Conservation (phyloP, 2,797 vertebrate genomes). For the Hyperoplus immaculatus region DNA sequence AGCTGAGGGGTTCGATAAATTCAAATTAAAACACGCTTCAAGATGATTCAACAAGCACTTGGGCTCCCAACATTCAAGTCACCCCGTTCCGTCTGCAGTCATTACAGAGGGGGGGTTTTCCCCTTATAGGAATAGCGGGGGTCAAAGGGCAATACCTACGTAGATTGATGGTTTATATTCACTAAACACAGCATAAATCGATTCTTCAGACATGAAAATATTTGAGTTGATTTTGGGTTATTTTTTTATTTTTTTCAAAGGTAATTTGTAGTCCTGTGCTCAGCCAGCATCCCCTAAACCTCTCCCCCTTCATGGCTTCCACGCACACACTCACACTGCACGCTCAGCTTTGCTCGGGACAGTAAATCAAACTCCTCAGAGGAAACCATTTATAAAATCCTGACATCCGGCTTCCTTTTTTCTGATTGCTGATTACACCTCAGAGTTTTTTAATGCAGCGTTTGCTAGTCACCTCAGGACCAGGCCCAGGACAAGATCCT, state of each 20-base stretch:
- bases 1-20: constrained; percentile 34
- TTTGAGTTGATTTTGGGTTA: constrained; percentile 31
- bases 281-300: constrained; percentile 27
- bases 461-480: constrained; percentile 62
- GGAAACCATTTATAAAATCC: constrained; percentile 75
- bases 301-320: constrained; percentile 23
- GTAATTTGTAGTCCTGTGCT: constrained; percentile 59
- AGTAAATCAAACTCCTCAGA: constrained; percentile 77
- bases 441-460: constrained; percentile 70
- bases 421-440: constrained; percentile 83
- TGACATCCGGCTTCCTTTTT: constrained; percentile 77
- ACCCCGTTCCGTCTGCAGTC: neutral
- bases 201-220: constrained; percentile 11
- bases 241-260: constrained; percentile 52
- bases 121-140: neutral
- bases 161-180: neutral
- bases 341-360: constrained; percentile 54
- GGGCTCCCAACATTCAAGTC: constrained; percentile 26
- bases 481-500: constrained; percentile 62
- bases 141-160: constrained; percentile 33
- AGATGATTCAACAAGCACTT: constrained; percentile 34
- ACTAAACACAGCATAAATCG: constrained; percentile 15
- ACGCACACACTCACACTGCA: constrained; percentile 33
- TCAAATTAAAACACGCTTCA: constrained; percentile 14
- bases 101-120: constrained; percentile 11